Percentiles rank a stretch among this genome's conserved stretches.
Evolutionary conservation across 2,888 invertebrate species (phyloP).

Genomic region (Leptogaster cylindrica): DNA sequence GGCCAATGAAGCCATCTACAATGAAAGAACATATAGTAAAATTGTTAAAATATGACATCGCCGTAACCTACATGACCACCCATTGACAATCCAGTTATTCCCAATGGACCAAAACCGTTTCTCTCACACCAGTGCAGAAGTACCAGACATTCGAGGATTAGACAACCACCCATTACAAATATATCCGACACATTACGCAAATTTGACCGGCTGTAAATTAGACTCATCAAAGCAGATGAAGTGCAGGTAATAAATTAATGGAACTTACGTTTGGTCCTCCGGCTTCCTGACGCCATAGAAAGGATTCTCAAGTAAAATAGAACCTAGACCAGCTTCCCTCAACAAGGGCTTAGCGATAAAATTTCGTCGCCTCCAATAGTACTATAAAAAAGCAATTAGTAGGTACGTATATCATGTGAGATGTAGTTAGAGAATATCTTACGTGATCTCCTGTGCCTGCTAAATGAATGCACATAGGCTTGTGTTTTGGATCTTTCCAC

Average conservation of each 20-base stretch:
- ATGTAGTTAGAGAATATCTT: conserved; percentile 55
- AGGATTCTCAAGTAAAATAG: conserved; percentile 95
- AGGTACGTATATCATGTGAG: background rate
- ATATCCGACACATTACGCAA: conserved; percentile 96
- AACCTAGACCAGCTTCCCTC: conserved; percentile 87
- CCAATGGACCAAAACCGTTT: conserved; percentile 90
- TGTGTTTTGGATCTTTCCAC: conserved; percentile 74
- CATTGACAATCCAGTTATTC: conserved; percentile 96
- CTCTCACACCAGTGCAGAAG: conserved; percentile 93
- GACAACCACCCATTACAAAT: conserved; percentile 98
- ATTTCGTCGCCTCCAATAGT: conserved; percentile 87
- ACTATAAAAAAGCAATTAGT: conserved; percentile 66
- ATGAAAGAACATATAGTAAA: conserved; percentile 42
- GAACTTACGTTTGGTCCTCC: conserved; percentile 77
- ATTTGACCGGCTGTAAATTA: conserved; percentile 78
- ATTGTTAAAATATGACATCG: background rate
- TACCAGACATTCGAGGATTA: conserved; percentile 91
- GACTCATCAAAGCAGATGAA: no score
- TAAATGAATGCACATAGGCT: conserved; percentile 90
- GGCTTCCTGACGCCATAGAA: conserved; percentile 93
- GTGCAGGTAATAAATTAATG: no score
- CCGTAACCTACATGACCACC: conserved; percentile 86
- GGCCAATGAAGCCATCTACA: conserved; percentile 95
- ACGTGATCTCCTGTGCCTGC: conserved; percentile 99
- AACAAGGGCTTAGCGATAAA: conserved; percentile 90